These are phyloP conservation scores for Alcis repandata DNA, from an alignment of 2,888 invertebrate species.

Conservation along the genomic window DNA sequence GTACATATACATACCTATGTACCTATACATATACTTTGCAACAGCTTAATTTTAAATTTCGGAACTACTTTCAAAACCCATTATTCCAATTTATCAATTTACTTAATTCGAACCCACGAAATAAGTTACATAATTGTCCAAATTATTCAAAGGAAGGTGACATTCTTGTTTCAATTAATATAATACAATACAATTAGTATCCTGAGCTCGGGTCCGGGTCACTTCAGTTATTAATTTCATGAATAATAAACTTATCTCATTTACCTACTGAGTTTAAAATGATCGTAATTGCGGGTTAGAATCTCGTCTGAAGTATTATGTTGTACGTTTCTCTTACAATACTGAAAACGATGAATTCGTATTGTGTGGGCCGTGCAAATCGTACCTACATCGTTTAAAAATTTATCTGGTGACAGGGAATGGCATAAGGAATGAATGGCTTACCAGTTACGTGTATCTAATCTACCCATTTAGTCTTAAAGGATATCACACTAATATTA, in stretches of 20 bases:
- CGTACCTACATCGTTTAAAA: too few relatives aligned
- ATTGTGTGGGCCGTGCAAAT: too few relatives aligned
- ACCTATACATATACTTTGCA: too few relatives aligned
- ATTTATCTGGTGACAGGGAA: too few relatives aligned
- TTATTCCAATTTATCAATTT: conserved; percentile 23
- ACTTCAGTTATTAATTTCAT: conserved; percentile 28
- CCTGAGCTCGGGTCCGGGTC: conserved; percentile 32
- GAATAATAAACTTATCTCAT: conserved; percentile 26
- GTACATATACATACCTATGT: too few relatives aligned
- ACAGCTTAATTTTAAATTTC: not conserved
- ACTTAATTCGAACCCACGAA: conserved; percentile 14
- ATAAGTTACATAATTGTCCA: conserved; percentile 37
- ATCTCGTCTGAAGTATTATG: not conserved
- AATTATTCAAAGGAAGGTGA: conserved; percentile 39
- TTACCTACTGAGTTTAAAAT: conserved; percentile 5
- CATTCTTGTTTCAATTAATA: conserved; percentile 37
- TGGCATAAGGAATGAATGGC: too few relatives aligned
- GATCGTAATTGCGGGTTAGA: not conserved
- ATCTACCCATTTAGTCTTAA: too few relatives aligned
- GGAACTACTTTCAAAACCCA: conserved; percentile 12
- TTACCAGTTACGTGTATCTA: too few relatives aligned
- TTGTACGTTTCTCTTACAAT: not conserved
- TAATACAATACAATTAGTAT: conserved; percentile 37
- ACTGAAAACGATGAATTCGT: too few relatives aligned
- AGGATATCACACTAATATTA: too few relatives aligned